A percentile compares a stretch with the other conserved stretches of the same genome.
Evolutionary conservation across 2,113 vertebrate genomes (phyloP).

Genomic region (human (Homo sapiens)): GRCh38 chr21:23251001-23251500

Average conservation of each 20-base stretch:
- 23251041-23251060: not conserved
- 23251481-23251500: not conserved
- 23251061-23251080: not conserved
- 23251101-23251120: not conserved
- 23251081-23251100: not conserved
- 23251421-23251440: not conserved
- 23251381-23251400: not conserved
- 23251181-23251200: not conserved
- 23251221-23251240: not conserved
- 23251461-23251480: not conserved
- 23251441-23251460: not conserved
- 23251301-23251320: not conserved
- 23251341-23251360: not conserved
- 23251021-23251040: not conserved
- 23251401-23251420: not conserved
- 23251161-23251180: not conserved
- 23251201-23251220: not conserved
- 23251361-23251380: not conserved
- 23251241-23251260: not conserved
- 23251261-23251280: not conserved
- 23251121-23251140: not conserved
- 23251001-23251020: not conserved
- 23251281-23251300: not conserved
- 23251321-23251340: not conserved
- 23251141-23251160: not conserved